Evolutionary conservation across 2,888 invertebrate species (phyloP).

Genomic region (Therioaphis trifolii): DNA sequence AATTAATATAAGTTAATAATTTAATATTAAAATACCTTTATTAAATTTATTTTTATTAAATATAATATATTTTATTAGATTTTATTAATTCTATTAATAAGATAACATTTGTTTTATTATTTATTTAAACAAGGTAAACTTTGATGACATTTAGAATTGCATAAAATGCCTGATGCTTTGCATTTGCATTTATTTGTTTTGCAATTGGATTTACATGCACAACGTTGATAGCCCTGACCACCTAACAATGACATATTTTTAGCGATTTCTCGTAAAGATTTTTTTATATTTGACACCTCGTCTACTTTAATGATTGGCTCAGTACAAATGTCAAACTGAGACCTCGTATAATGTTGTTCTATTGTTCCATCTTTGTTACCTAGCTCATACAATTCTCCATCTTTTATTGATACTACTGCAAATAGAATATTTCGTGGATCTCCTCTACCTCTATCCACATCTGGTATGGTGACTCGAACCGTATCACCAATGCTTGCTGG

Average conservation of each 20-base stretch:
- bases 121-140: constrained; percentile 38
- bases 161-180: constrained; percentile 13
- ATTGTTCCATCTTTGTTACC: too few species aligned
- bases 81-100: too few species aligned
- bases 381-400: too few species aligned
- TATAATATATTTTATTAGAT: too few species aligned
- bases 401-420: background rate
- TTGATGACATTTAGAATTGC: constrained; percentile 32
- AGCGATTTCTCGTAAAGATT: constrained; percentile 19
- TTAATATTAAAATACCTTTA: too few species aligned
- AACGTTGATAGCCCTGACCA: constrained; percentile 47
- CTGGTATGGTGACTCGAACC: background rate
- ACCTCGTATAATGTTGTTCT: too few species aligned
- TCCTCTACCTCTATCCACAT: background rate
- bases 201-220: constrained; percentile 24
- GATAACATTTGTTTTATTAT: background rate
- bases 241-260: constrained; percentile 43
- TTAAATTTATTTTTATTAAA: too few species aligned
- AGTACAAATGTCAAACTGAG: background rate
- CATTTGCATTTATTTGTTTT: constrained; percentile 24
- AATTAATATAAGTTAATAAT: background rate
- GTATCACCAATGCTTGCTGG: background rate
- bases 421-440: constrained; percentile 2
- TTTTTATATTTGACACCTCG: constrained; percentile 15
- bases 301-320: background rate